These are phyloP conservation scores for Drosophila cracens DNA, from an alignment of 2,888 invertebrate genomes.

Conservation along the genomic window DNA sequence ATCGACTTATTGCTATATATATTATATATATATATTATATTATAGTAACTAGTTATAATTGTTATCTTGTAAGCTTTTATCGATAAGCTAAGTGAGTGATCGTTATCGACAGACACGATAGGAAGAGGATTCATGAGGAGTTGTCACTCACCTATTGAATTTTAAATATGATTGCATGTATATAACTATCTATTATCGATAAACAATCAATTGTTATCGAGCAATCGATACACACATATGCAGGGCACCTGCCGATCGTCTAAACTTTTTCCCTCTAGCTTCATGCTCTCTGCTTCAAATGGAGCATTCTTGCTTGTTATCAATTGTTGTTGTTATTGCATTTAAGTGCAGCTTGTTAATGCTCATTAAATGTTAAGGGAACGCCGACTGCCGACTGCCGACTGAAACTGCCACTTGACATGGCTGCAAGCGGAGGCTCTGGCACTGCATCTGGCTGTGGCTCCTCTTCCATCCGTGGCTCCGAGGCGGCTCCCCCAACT, in stretches of 20 bases:
- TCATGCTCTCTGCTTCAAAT: conserved; percentile 50
- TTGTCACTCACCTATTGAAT: neutral
- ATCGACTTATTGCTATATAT: neutral
- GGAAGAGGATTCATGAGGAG: neutral
- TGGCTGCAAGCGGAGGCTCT: conserved; percentile 33
- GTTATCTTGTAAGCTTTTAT: neutral
- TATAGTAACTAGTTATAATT: neutral
- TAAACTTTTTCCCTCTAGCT: conserved; percentile 26
- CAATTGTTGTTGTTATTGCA: conserved; percentile 81
- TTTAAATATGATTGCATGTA: neutral
- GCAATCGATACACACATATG: neutral
- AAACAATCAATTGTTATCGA: neutral
- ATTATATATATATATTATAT: too few relatives aligned
- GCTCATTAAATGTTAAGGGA: conserved; percentile 81
- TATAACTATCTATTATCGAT: neutral
- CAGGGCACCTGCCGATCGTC: conserved; percentile 45
- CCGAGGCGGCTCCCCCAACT: conserved; percentile 49
- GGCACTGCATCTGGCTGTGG: neutral
- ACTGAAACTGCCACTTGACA: conserved; percentile 21
- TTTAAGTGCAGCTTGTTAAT: conserved; percentile 82
- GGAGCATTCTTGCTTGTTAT: conserved; percentile 74
- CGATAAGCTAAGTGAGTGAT: neutral
- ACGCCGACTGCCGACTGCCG: conserved; percentile 33
- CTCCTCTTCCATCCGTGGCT: conserved; percentile 12
- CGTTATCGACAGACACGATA: neutral